Evolutionary conservation across 2,888 invertebrate genomes (phyloP), one percentile per base, ranked within the genome.

Genomic region (Acanthococcus lagerstroemiae): DNA sequence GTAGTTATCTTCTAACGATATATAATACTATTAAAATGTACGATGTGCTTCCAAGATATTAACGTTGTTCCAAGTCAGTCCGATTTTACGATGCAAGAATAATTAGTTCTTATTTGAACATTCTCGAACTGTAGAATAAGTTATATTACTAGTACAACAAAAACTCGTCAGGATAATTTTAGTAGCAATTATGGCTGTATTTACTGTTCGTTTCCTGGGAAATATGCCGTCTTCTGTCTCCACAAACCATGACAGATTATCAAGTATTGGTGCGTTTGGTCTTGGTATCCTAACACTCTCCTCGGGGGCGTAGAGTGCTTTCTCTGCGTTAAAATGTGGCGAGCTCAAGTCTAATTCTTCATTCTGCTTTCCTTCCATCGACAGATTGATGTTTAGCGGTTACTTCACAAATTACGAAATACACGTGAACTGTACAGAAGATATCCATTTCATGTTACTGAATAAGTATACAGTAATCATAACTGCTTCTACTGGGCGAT

Each of bases 161-260:
- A 15, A 48, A 48, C 48, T 9, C 19, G 17, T 48, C 7, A 15
- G 17, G 19, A 17, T n/a, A 15, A 15, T 15, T 48, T 5, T 48
- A 15, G 6, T 7, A 48, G 7, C 15, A 48, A 48, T 15, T 15
- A 48, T 52, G 12, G 1, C 1, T 56, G 21, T 12, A 9, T 26
- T 45, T n/a, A 48, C 46, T 60, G 26, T 60, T 6, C 52, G 54
- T 25, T 25, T 3, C 44, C 52, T 63, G 1, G 63, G 63, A 54
- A 63, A 63, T 24, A 63, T 54, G 52, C 63, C 63, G 7, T 63
- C 54, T 12, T 30, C n/a, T 4, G 63, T 63, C 37, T 52, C 63
- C 0, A 63, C 22, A 21, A 81, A 88, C 71, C 82, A 84, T 1
- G 80, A 78, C 63, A 90, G 69, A 74, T 88, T 90, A 74, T 90